Evolutionary conservation across 2,888 invertebrate species (phyloP), one percentile per base, ranked within the genome.

Genomic region (Rotaria sp.): DNA sequence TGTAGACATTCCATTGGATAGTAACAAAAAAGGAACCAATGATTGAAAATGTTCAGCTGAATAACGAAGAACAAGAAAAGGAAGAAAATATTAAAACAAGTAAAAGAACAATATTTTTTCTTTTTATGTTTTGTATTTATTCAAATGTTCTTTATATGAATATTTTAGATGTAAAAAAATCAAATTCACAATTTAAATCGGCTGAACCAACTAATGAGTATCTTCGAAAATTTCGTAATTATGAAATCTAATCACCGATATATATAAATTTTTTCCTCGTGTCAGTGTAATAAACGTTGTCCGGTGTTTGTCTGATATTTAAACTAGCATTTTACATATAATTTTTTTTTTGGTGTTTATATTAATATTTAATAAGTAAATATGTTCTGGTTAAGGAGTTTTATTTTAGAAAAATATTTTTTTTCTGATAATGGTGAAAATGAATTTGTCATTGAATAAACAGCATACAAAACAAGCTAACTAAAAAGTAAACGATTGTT

Each of bases 11-110:
- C 26, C 80, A 80, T 45, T 80, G 80, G 80, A 80, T 80, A 26
- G 45, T 80, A 45, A 80, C 80, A 45, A 80, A 80, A 80, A 80
- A 80, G 21, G 80, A 80, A n/a, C 80, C 80, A 80, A 80, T 80
- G 80, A 80, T 80, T 80, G 80, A 80, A 45, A 45, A 15, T 45
- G 80, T 11, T 45, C 80, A 45, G 15, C 10, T n/a, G 11, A 10
- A 80, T 45, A 15, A 15, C 15, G 10, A 45, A 45, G 7, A 80
- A 38, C 13, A 80, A 26, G 45, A 45, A 11, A 21, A 80, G 7
- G 30, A 67, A 38, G 30, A 67, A 67, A 26, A 26, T 2, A 26
- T 55, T 8, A 26, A 26, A 26, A 26, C 2, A 55, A 24, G 55
- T 55, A 55, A 52, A 24, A 52, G 1, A 52, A 52, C 21, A 41